phyloP scores from a whole-genome alignment of 1,140 invertebrate genomes.

The Lepeophtheirus salmonis region DNA sequence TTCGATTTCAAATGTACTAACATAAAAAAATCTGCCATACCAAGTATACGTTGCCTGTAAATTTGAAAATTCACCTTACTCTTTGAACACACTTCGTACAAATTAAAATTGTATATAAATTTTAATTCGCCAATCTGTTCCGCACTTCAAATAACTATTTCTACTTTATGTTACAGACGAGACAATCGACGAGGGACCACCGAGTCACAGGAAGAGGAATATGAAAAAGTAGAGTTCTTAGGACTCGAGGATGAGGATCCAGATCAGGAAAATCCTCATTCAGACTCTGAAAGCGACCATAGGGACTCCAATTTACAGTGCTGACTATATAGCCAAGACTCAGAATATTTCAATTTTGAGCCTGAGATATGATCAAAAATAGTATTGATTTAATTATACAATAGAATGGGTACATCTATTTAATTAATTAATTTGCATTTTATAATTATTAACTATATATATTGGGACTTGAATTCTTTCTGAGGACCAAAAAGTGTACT shows the following conservation, averaged over 20 bases:
- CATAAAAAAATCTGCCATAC: no score
- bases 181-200: neutral
- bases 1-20: no score
- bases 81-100: neutral
- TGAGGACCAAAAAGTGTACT: no score
- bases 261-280: neutral
- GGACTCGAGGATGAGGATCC: neutral
- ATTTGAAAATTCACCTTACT: neutral
- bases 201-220: neutral
- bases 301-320: neutral
- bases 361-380: neutral
- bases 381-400: no score
- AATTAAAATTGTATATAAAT: neutral
- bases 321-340: neutral
- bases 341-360: neutral
- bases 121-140: no score
- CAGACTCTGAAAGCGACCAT: neutral
- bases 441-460: no score
- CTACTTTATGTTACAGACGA: neutral
- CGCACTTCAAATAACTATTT: no score
- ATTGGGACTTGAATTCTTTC: no score
- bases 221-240: neutral
- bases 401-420: no score
- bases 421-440: no score
- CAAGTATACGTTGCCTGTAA: no score